phyloP scores from a whole-genome alignment of 2,797 vertebrate species.

The Orientallactaga sibirica region DNA sequence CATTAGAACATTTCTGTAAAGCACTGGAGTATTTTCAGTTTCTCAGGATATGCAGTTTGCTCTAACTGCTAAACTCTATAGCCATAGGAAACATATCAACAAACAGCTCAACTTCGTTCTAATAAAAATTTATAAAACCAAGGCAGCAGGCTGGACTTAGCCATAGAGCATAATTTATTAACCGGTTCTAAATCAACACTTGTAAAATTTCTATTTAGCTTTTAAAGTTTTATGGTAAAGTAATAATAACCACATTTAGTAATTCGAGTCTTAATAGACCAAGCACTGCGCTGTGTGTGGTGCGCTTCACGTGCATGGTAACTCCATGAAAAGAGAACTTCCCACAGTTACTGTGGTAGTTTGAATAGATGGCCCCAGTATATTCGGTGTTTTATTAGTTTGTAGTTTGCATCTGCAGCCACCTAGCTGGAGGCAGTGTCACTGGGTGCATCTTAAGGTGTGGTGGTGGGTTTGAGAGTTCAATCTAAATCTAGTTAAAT shows the following conservation, averaged over 20 bases:
- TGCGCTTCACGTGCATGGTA: background rate
- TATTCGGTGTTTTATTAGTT: too few species aligned
- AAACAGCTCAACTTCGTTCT: background rate
- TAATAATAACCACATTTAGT: background rate
- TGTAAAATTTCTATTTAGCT: background rate
- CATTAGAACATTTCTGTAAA: slow-evolving; percentile 22
- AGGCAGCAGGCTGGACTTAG: background rate
- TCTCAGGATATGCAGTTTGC: background rate
- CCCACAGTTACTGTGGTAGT: background rate
- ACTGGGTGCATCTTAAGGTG: too few species aligned
- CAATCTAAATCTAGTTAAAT: background rate
- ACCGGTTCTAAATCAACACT: slow-evolving; percentile 14
- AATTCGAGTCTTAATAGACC: background rate
- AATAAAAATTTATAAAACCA: slow-evolving; percentile 24
- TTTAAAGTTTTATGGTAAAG: background rate
- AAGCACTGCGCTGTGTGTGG: background rate
- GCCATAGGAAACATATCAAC: background rate
- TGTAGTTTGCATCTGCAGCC: too few species aligned
- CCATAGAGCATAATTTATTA: background rate
- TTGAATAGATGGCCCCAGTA: too few species aligned
- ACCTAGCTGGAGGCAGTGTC: too few species aligned
- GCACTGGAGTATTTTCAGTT: background rate
- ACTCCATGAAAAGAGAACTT: background rate
- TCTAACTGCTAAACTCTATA: background rate
- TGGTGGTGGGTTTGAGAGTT: too few species aligned